A percentile compares a stretch with the other conserved stretches of the same genome.
Evolutionary conservation across 2,113 vertebrate genomes (phyloP).

Genomic region (Sapayoa aenigma): DNA sequence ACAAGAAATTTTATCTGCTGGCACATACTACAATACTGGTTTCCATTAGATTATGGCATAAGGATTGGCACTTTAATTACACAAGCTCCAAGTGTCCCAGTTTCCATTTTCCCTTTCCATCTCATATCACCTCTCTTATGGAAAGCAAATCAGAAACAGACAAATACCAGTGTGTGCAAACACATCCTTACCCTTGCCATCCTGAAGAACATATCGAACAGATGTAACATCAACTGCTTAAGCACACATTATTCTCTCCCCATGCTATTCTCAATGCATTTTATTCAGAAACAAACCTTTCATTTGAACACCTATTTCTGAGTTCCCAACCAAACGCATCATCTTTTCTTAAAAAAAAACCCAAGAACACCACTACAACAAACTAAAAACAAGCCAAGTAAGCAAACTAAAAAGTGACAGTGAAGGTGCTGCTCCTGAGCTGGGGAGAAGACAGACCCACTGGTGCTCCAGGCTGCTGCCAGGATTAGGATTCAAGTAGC

Average conservation of each 20-base stretch:
- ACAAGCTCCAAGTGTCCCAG: background rate
- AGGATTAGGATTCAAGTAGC: background rate
- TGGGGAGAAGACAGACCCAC: background rate
- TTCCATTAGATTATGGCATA: background rate
- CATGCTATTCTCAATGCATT: background rate
- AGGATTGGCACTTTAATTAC: background rate
- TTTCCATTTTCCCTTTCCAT: background rate
- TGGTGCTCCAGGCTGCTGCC: background rate
- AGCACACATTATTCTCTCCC: background rate
- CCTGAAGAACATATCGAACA: background rate
- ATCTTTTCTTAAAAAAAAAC: background rate
- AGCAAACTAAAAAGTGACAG: background rate
- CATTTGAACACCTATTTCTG: background rate
- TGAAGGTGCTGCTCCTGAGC: background rate
- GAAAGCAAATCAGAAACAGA: background rate
- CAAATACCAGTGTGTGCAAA: background rate
- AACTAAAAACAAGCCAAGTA: background rate
- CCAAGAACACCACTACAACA: no score
- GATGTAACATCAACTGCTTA: background rate
- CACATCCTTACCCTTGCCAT: background rate
- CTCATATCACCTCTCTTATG: background rate
- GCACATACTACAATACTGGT: background rate
- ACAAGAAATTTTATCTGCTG: background rate
- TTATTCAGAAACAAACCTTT: background rate
- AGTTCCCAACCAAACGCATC: background rate